Percentiles rank a stretch among this genome's conserved stretches.
phyloP scores from a whole-genome alignment of 2,888 invertebrate species.

The Cheilosia urbana region DNA sequence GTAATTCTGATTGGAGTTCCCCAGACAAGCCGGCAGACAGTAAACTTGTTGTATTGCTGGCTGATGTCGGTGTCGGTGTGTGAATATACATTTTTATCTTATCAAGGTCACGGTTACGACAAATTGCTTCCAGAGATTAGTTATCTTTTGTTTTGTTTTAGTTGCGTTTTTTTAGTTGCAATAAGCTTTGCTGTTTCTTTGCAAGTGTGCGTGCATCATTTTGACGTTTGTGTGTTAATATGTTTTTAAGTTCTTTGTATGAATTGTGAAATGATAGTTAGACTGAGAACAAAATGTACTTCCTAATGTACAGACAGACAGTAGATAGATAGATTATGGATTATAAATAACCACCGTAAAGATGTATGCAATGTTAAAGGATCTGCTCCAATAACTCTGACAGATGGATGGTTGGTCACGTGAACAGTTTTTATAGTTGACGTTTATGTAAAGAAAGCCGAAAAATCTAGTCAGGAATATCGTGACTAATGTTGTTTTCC shows the following conservation, averaged over 20 bases:
- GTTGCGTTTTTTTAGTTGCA: constrained; percentile 40
- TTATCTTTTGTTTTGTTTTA: constrained; percentile 57
- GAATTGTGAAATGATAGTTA: too few relatives aligned
- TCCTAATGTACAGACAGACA: too few relatives aligned
- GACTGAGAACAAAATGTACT: constrained; percentile 8
- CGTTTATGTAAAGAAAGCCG: too few relatives aligned
- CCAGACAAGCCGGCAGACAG: constrained; percentile 56
- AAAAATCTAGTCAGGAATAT: too few relatives aligned
- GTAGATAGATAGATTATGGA: too few relatives aligned
- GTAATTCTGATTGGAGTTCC: constrained; percentile 40
- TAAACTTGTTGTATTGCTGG: constrained; percentile 17
- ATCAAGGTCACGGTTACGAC: constrained; percentile 72
- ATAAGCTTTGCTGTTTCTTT: constrained; percentile 10
- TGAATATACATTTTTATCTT: constrained; percentile 62
- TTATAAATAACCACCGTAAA: too few relatives aligned
- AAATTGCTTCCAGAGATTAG: constrained; percentile 64
- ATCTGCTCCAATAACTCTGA: too few relatives aligned
- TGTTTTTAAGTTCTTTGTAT: constrained; percentile 31
- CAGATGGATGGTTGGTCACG: too few relatives aligned
- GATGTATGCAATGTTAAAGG: too few relatives aligned
- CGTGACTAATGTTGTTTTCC: too few relatives aligned
- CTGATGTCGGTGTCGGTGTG: neutral
- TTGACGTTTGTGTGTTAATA: constrained; percentile 27
- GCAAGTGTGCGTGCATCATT: constrained; percentile 13
- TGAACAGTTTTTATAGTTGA: too few relatives aligned